A percentile compares a stretch with the other conserved stretches of the same genome.
phyloP scores from a whole-genome alignment of 2,113 vertebrate species.

The Piliocolobus tephrosceles region DNA sequence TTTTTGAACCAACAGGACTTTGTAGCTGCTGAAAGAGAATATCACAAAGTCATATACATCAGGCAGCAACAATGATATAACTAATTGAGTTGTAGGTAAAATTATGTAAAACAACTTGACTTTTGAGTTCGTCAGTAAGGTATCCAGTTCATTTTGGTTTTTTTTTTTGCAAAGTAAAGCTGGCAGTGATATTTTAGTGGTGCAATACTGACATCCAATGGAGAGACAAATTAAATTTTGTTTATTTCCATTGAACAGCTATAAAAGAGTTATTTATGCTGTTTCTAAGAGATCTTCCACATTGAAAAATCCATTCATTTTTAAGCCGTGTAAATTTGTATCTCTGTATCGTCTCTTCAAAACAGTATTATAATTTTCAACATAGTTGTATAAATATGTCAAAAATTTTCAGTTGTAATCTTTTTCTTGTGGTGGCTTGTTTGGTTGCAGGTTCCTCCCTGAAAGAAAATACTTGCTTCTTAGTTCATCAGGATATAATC shows the following conservation, averaged over 20 bases:
- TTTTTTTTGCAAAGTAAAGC: background rate
- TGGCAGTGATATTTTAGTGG: background rate
- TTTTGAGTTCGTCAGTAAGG: background rate
- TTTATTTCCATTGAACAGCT: background rate
- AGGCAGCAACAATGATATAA: background rate
- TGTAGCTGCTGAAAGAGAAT: background rate
- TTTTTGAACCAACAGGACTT: constrained; percentile 26
- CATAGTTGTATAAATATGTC: background rate
- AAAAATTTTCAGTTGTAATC: background rate
- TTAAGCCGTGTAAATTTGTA: background rate
- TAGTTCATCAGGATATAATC: background rate
- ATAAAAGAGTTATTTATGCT: background rate
- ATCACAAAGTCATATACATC: background rate
- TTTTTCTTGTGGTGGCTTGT: background rate
- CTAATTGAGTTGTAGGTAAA: background rate
- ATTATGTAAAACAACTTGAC: background rate
- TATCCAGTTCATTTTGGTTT: background rate
- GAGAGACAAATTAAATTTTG: background rate
- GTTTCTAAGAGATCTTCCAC: background rate
- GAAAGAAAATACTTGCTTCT: background rate
- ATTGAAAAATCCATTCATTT: background rate
- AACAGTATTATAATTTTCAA: background rate
- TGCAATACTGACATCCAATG: background rate
- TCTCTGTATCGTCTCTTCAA: background rate
- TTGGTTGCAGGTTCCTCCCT: background rate